Base-by-base conservation (phyloP, 2,888 invertebrate genomes). In the Drosophila paracracens region DNA sequence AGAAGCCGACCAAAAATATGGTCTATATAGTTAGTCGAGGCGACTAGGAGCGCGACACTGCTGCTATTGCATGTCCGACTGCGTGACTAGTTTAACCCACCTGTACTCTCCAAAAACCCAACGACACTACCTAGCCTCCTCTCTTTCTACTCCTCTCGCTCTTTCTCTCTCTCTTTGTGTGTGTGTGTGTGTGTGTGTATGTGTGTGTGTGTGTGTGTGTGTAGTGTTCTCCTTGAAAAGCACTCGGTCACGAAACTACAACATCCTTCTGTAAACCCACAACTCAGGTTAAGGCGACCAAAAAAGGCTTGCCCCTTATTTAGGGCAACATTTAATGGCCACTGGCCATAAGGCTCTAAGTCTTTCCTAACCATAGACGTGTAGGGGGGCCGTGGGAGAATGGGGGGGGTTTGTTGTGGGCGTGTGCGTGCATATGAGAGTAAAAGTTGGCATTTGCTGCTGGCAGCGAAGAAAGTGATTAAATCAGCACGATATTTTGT, bases 401-500 rank as follows among this genome's bases (percentile, higher is more conserved):
- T 21, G 36, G 50, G n/a, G 38, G 25, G 25, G 57, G 65, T 21
- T 40, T 50, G 27, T 52, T 59, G 62, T 63, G 50, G 46, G 56
- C 53, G 76, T 74, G 76, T 76, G 81, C 74, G 86, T 78, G 76
- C 77, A 48, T 75, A 74, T 74, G 83, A 82, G 88, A 82, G 90
- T 86, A 79, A 81, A 85, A 86, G 86, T 89, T 86, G 79, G 86
- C 88, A 81, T 85, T 85, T 82, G 82, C 71, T 83, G 69, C 81
- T 83, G 78, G 75, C 87, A 73, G 73, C 89, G 79, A 86, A 90
- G 86, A 87, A 90, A 87, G 86, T 87, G 86, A 87, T 87, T 87
- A 87, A 87, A 87, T 87, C 86, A 87, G 86, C 90, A 87, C 90
- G 90, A 90, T 87, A 90, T 86, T 86, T 88, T 88, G 83, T 90